Evolutionary conservation across 2,113 vertebrate species (phyloP).

Genomic region (Cairina moschata): DNA sequence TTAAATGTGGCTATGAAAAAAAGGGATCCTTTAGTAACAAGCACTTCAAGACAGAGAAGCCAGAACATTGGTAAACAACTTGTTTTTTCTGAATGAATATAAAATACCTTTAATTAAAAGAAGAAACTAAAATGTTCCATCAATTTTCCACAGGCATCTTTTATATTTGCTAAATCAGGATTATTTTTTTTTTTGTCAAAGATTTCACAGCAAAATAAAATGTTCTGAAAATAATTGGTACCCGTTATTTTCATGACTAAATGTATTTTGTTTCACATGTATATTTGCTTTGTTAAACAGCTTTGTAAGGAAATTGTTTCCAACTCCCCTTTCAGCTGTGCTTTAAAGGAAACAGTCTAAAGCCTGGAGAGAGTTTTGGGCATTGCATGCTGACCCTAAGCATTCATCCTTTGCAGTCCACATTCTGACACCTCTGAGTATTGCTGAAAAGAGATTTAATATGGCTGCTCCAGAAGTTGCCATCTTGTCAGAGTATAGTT

Average conservation of each 20-base stretch:
- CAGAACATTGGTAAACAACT: not conserved
- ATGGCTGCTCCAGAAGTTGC: not conserved
- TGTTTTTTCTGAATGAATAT: not conserved
- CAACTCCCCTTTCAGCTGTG: not conserved
- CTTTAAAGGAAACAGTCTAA: not conserved
- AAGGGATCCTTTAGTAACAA: not conserved
- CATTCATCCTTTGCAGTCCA: not conserved
- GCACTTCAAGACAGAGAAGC: not conserved
- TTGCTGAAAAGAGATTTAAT: not conserved
- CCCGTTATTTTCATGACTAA: not conserved
- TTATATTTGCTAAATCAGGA: not conserved
- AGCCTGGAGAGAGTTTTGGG: not conserved
- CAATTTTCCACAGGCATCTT: not conserved
- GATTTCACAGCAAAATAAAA: not conserved
- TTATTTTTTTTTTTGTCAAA: not conserved
- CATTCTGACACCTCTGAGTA: not conserved
- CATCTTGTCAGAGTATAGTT: not conserved
- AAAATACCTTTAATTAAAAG: not conserved
- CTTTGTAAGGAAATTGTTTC: not conserved
- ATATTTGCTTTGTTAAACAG: not conserved
- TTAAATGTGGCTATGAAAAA: not conserved
- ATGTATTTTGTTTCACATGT: not conserved
- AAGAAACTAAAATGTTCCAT: not conserved
- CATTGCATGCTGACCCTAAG: rapidly evolving
- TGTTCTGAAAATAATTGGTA: not conserved